Evolutionary conservation across 1,140 invertebrate genomes (phyloP), one percentile per base, ranked within the genome.

Genomic region (Penaeus vannamei): DNA sequence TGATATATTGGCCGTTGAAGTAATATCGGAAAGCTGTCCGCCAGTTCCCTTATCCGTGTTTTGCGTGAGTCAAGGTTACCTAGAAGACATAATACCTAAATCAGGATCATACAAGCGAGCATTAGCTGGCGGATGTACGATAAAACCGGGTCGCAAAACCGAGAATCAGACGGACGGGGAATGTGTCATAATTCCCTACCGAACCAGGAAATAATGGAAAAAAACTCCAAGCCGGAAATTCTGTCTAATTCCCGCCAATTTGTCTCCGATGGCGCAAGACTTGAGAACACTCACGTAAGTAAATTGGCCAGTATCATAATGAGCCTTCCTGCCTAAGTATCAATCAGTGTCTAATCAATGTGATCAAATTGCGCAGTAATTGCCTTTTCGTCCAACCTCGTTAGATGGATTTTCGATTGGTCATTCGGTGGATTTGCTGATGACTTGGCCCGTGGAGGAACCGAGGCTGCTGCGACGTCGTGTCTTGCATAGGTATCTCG

Each of bases 321-420:
- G 85, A 86, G 85, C 76, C 76, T 81, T 66, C 76, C 84, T 62
- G 61, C 46, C 76, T 61, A 81, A 86, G 85, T 86, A 86, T 81
- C 85, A 86, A 86, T 86, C 85, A 86, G 76, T 42, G 85, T 53
- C 81, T 86, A 86, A 86, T 86, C 85, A 86, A 86, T 86, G 85
- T 86, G 76, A 86, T 86, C 85, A 86, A 86, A 86, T 80, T 86
- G 77, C 32, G 76, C 85, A 62, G 85, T 86, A 86, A 86, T 86
- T 86, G 85, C 85, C 77, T 53, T 79, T 46, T 79, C 79, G 53
- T 23, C 46, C 79, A 29, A 81, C 79, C 79, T 59, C 46, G 79
- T 81, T 81, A 81, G 53, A 59, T 22, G 46, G 79, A 26, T 46
- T 53, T 53, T 53, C 53, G 53, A 53, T 53, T 53, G 53, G 53